Conservation (phyloP, 2,113 vertebrate genomes). For the Oenanthe oenanthe region DNA sequence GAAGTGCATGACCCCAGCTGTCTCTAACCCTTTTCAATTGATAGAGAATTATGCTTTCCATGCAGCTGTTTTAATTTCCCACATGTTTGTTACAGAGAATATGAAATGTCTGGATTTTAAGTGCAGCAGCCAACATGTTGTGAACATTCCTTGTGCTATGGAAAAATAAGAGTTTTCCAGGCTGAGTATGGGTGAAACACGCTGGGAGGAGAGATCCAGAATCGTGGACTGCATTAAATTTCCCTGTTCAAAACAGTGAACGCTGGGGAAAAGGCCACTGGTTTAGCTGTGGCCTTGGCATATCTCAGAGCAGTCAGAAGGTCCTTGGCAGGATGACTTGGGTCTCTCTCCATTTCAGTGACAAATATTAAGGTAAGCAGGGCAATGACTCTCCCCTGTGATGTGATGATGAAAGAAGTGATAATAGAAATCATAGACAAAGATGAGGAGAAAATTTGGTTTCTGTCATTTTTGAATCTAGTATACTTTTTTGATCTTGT, state of each 20-base stretch:
- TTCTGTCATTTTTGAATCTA: background rate
- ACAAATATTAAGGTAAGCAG: background rate
- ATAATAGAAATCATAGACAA: background rate
- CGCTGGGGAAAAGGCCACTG: background rate
- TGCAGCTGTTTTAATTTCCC: slow-evolving; percentile 10
- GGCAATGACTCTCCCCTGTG: background rate
- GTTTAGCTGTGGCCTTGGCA: background rate
- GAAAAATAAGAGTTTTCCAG: background rate
- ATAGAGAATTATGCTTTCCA: background rate
- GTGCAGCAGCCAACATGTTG: background rate
- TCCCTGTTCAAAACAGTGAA: background rate
- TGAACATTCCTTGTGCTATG: background rate
- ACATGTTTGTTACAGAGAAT: background rate
- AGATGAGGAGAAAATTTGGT: slow-evolving; percentile 4
- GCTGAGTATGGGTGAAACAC: background rate
- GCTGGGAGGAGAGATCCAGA: background rate
- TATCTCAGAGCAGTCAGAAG: background rate
- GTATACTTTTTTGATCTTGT: background rate
- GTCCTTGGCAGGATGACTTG: background rate
- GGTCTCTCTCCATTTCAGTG: background rate
- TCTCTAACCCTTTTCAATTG: background rate
- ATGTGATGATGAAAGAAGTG: background rate
- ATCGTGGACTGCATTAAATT: background rate
- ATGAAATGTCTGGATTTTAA: background rate
- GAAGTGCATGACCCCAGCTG: background rate